A percentile compares a stretch with the other conserved stretches of the same genome.
Conservation (phyloP, 2,888 invertebrate species). For the Torymus auratus region DNA sequence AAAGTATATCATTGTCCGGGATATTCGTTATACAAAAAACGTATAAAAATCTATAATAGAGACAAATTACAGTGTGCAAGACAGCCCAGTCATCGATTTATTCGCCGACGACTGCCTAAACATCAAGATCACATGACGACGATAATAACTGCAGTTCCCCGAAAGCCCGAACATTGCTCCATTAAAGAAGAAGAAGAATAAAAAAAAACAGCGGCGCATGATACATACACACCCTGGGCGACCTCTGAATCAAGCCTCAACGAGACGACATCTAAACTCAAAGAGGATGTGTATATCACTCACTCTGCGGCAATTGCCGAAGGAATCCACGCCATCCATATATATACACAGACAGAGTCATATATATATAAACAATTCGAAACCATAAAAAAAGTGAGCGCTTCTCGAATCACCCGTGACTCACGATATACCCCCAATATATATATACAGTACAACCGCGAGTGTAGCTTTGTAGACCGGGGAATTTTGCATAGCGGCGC, state of each 20-base stretch:
- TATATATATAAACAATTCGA: constrained; percentile 28
- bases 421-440: constrained; percentile 19
- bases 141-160: background rate
- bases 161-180: background rate
- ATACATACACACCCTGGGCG: background rate
- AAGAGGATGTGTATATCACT: constrained; percentile 49
- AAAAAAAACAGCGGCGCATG: no score
- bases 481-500: constrained; percentile 23
- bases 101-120: no score
- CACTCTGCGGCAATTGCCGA: constrained; percentile 14
- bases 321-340: constrained; percentile 19
- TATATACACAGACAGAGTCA: no score
- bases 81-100: no score
- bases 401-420: constrained; percentile 44
- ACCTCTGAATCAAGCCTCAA: constrained; percentile 26
- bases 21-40: no score
- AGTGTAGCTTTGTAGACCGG: constrained; percentile 2
- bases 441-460: background rate
- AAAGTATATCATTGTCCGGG: no score
- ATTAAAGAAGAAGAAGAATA: constrained; percentile 14
- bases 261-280: constrained; percentile 5
- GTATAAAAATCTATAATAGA: no score
- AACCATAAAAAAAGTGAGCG: background rate
- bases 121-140: no score
- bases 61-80: no score